These are phyloP conservation scores for Sebastes nivosus DNA, from an alignment of 2,797 vertebrate species.

Conservation along the genomic window DNA sequence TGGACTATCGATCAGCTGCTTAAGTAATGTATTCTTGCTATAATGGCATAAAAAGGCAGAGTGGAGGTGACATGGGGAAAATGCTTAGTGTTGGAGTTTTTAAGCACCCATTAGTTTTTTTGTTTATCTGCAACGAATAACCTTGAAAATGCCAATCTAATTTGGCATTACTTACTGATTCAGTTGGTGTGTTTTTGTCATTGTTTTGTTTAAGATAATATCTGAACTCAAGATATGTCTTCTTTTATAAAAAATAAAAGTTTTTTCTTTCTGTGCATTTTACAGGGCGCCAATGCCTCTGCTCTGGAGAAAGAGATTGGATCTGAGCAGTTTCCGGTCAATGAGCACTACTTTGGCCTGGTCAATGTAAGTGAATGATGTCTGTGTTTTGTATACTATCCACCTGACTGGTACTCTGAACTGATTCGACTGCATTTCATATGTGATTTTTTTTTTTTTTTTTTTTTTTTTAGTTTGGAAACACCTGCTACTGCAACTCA, in stretches of 20 bases:
- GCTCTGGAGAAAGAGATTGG: conserved; percentile 92
- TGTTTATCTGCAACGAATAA: no score
- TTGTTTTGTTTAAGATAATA: no score
- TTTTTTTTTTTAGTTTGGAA: conserved; percentile 87
- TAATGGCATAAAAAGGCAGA: no score
- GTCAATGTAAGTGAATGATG: conserved; percentile 83
- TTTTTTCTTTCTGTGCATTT: conserved; percentile 17
- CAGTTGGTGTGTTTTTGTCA: no score
- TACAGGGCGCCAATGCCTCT: conserved; percentile 90
- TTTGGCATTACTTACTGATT: no score
- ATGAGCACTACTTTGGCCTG: conserved; percentile 90
- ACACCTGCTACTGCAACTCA: conserved; percentile 99
- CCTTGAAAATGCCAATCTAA: no score
- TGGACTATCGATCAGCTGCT: no score
- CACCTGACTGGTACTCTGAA: background rate
- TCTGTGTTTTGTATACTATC: background rate
- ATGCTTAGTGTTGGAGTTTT: no score
- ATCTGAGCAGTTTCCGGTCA: conserved; percentile 90
- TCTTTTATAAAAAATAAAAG: background rate
- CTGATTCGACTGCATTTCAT: background rate
- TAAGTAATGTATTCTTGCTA: no score
- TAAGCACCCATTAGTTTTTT: no score
- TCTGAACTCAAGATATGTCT: no score
- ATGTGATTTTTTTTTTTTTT: background rate
- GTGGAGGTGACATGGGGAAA: no score